phyloP scores from a whole-genome alignment of 53 echinoderm and acorn worm species.

The Zoroaster sp. region DNA sequence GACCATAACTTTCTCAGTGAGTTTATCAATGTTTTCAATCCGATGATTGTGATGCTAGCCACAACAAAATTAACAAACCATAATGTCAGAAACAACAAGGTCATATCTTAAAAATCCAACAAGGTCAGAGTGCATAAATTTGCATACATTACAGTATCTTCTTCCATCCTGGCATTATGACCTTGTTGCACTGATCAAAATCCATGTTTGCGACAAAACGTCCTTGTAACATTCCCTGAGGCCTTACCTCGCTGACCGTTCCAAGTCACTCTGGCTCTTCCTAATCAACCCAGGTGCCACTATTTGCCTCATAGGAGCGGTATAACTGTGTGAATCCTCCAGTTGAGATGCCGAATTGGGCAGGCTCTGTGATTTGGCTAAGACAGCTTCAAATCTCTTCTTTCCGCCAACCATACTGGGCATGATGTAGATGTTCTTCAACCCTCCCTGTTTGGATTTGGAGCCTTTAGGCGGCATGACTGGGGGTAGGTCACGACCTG shows the following conservation, averaged over 20 bases:
- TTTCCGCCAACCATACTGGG: slow-evolving; percentile 93
- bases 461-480: slow-evolving; percentile 78
- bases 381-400: slow-evolving; percentile 93
- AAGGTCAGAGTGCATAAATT: background rate
- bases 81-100: too few species aligned
- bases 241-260: slow-evolving; percentile 65
- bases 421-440: slow-evolving; percentile 93
- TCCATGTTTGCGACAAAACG: background rate
- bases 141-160: background rate
- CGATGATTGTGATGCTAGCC: too few species aligned
- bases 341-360: slow-evolving; percentile 67
- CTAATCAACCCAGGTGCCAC: slow-evolving; percentile 49
- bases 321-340: slow-evolving; percentile 19
- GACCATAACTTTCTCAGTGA: too few species aligned
- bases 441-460: slow-evolving; percentile 71
- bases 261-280: slow-evolving; percentile 88
- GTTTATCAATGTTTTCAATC: too few species aligned
- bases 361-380: slow-evolving; percentile 87
- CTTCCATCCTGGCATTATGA: background rate
- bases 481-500: slow-evolving; percentile 78
- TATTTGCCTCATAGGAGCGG: slow-evolving; percentile 38
- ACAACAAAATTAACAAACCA: too few species aligned
- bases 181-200: too few species aligned
- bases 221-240: background rate
- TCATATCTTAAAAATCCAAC: background rate